Base-by-base conservation (phyloP, 2,888 invertebrate species). In the Amphipyra berbera region DNA sequence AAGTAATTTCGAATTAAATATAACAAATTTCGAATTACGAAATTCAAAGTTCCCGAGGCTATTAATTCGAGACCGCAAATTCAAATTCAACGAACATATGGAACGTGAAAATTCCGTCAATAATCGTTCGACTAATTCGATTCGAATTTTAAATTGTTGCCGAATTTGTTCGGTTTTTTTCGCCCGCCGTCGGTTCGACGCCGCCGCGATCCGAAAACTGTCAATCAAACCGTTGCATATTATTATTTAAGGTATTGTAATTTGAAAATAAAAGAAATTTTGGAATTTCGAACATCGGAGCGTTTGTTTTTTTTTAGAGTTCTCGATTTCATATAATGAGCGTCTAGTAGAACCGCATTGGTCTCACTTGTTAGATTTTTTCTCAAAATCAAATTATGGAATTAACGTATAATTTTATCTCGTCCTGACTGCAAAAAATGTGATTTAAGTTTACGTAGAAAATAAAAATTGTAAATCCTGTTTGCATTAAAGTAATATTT, bases 51-150 rank as follows among this genome's bases (percentile, higher is more conserved):
- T 71, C 70, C 60, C 47, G 33, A 65, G 64, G 53, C 73, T 66
- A 73, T 78, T 58, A 78, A 79, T 76, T 79, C 61, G 47, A 61
- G 40, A 79, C 79, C 78, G 77, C 81, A 78, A 81, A 82, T 81
- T 82, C 82, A 81, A 82, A 86, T 85, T 83, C 82, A 69, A 57
- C 78, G 81, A 92, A 90, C 93, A 94, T 94, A 93, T 92, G 93
- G 92, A 92, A 92, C 93, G 87, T 83, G 80, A 66, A 88, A 90
- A 89, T 89, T 91, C 90, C 87, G 83, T 87, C 90, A 89, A 92
- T 94, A 94, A 94, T 94, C 90, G 88, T 65, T 68, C 83, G 81
- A 81, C 91, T 93, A 94, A 94, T 94, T 94, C 89, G 90, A 89
- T 89, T 83, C 90, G 85, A 90, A 87, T 80, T 79, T 79, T 76